Conservation (phyloP, 2,113 vertebrate species). For the Hippoglossus stenolepis region DNA sequence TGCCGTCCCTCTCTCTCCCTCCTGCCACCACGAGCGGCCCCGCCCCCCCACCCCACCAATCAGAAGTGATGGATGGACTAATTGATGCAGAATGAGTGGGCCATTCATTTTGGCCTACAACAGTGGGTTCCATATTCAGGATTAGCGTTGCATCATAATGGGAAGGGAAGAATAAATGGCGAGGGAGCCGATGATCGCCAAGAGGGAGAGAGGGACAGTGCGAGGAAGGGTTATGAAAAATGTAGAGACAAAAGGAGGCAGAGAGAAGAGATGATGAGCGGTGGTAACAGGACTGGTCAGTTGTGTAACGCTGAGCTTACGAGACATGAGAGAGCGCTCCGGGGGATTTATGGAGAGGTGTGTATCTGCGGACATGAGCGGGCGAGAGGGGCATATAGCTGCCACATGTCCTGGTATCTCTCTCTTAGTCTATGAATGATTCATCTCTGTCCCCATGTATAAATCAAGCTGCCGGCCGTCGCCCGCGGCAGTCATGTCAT, state of each 20-base stretch:
- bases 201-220: conserved; percentile 11
- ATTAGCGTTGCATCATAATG: conserved; percentile 60
- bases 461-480: conserved; percentile 76
- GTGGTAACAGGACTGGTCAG: conserved; percentile 28
- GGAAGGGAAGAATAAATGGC: conserved; percentile 45
- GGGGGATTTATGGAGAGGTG: conserved; percentile 55
- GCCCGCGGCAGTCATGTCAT: conserved; percentile 76
- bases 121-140: conserved; percentile 76
- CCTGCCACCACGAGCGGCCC: conserved; percentile 32
- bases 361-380: conserved; percentile 30
- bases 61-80: conserved; percentile 83
- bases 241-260: neutral
- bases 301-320: conserved; percentile 49
- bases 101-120: conserved; percentile 78
- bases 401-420: conserved; percentile 51
- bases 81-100: conserved; percentile 81
- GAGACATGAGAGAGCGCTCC: conserved; percentile 49
- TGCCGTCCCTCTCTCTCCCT: conserved; percentile 29
- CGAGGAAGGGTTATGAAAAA: conserved; percentile 20
- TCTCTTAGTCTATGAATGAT: conserved; percentile 78
- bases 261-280: conserved; percentile 6
- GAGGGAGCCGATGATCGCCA: conserved; percentile 28
- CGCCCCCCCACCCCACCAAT: conserved; percentile 48
- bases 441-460: conserved; percentile 80
- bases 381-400: conserved; percentile 29